Conservation (phyloP, 2,797 vertebrate genomes). For the Hylomyscus alleni region DNA sequence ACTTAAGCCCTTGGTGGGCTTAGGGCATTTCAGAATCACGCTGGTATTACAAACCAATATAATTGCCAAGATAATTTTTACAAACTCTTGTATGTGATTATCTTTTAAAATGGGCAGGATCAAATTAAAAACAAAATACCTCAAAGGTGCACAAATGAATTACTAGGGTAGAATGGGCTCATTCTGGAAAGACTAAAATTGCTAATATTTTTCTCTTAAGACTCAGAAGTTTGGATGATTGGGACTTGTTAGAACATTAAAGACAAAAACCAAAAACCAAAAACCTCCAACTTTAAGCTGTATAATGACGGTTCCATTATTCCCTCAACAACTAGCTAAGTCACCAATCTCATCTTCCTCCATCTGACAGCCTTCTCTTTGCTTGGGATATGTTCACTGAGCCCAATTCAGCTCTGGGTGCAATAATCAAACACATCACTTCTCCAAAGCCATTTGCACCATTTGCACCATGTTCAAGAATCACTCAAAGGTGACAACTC, state of each 20-base stretch:
- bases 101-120: conserved; percentile 55
- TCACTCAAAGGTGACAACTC: not conserved
- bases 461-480: not conserved
- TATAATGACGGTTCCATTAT: not conserved
- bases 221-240: not conserved
- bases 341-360: not conserved
- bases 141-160: not conserved
- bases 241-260: conserved; percentile 16
- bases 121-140: not conserved
- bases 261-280: not conserved
- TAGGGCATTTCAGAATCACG: conserved; percentile 38
- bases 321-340: not conserved
- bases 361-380: not conserved
- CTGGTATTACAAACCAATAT: conserved; percentile 46
- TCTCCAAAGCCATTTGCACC: not conserved
- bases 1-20: conserved; percentile 33
- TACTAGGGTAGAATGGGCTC: not conserved
- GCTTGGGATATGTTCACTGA: not conserved
- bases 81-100: conserved; percentile 1
- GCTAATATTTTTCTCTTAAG: conserved; percentile 19
- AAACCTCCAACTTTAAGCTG: not conserved
- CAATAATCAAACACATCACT: not conserved
- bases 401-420: not conserved
- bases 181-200: conserved; percentile 30
- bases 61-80: conserved; percentile 43